Base-by-base conservation (phyloP, 2,113 vertebrate genomes). In the Malaclemys terrapin region DNA sequence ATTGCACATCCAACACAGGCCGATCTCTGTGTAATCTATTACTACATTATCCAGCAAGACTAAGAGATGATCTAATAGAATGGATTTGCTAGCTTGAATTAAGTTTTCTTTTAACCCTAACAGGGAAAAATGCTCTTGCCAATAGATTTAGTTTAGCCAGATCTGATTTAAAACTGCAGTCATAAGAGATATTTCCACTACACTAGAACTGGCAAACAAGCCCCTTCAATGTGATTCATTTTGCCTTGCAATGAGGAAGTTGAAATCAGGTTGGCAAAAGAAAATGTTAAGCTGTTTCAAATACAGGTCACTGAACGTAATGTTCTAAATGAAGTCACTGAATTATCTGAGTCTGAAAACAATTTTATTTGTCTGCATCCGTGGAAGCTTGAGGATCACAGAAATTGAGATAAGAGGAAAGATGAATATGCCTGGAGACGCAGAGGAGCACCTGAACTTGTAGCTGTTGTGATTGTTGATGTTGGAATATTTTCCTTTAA, bases 271-370 rank as follows among this genome's bases (percentile, higher is more conserved):
- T 94, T 80, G 95, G 31, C n/a, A 93, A 50, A 82, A 92, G 95
- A 96, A 95, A 97, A 90, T 80, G 5, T 87, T 94, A 94, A 88
- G 27, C 31, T 94, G 49, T 89, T 96, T 96, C 89, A 96, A 81
- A 92, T 88, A 84, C 42, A 45, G 88, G 27, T 90, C 56, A 90
- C 72, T 93, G 69, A 88, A 93, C 85, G 5, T 80, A 92, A 62
- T 87, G 52, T 90, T 93, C 90, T 93, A 94, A 96, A 97, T 84
- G 80, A 94, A 76, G 69, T 97, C 82, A 91, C 80, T 90, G 92
- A 94, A 91, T 87, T 75, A 82, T 87, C 38, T 89, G 85, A 91
- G 91, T 94, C 87, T 90, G 62, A 90, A 89, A 95, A 96, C 10
- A 95, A 45, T 82, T 92, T 35, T 94, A 35, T 95, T 93, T 95